phyloP scores from a whole-genome alignment of 1,140 invertebrate species.

The Campoletis sonorensis region DNA sequence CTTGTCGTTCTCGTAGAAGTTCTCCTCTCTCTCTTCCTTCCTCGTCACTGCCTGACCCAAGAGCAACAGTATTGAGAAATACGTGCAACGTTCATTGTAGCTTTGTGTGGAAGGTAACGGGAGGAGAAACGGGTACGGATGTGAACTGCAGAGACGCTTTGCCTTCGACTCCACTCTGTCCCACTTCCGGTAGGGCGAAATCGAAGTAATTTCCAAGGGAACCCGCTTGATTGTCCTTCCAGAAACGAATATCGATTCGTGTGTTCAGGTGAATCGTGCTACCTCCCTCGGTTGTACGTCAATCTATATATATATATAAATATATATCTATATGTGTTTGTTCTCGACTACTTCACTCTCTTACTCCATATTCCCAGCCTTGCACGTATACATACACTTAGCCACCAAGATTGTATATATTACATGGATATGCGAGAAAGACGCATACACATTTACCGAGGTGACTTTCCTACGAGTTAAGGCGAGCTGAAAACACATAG shows the following conservation, averaged over 20 bases:
- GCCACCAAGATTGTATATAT: background rate
- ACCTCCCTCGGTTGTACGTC: background rate
- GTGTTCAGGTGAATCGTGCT: background rate
- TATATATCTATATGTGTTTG: background rate
- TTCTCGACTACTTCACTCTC: background rate
- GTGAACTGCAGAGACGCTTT: conserved; percentile 26
- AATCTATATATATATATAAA: background rate
- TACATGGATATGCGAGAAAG: background rate
- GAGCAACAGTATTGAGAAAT: background rate
- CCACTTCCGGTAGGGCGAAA: conserved; percentile 13
- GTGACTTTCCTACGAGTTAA: background rate
- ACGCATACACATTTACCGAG: background rate
- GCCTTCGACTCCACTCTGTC: background rate
- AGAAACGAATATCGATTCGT: conserved; percentile 33
- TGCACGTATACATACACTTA: background rate
- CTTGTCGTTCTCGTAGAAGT: background rate
- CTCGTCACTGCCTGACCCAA: background rate
- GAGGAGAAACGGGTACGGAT: background rate
- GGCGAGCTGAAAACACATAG: background rate
- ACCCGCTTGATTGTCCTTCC: conserved; percentile 22
- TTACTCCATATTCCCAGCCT: background rate
- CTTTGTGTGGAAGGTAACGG: background rate
- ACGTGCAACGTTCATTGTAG: background rate
- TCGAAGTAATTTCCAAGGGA: conserved; percentile 22
- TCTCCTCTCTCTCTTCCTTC: background rate